Evolutionary conservation across 2,113 vertebrate genomes (phyloP).

Genomic region (Grammomys surdaster): DNA sequence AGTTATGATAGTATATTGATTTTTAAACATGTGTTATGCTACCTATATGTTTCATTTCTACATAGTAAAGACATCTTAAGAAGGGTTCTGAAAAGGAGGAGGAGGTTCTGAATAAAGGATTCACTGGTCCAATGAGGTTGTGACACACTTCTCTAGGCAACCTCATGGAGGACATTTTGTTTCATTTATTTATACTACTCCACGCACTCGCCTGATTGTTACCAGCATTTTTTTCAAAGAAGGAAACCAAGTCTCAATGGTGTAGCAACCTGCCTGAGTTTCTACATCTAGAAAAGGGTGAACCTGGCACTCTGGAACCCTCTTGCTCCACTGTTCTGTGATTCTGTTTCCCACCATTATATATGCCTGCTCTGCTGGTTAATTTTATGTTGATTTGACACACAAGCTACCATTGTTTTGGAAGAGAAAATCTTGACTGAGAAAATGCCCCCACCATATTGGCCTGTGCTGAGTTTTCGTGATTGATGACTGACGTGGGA

Average conservation of each 20-base stretch:
- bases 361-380: not conserved
- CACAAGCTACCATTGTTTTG: not conserved
- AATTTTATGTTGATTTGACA: not conserved
- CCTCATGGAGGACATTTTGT: not conserved
- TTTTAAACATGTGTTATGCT: conserved; percentile 8
- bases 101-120: not conserved
- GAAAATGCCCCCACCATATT: not conserved
- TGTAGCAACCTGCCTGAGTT: not conserved
- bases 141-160: not conserved
- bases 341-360: not conserved
- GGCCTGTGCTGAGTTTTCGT: not conserved
- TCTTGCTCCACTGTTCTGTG: not conserved
- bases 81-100: not conserved
- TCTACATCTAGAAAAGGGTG: not conserved
- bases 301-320: not conserved
- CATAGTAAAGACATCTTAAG: not conserved
- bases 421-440: not conserved
- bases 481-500: not conserved
- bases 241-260: not conserved
- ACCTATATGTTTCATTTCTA: conserved; percentile 21
- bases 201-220: not conserved
- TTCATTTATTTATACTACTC: not conserved
- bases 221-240: not conserved
- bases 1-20: not conserved
- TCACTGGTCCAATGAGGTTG: not conserved